Evolutionary conservation across 2,888 invertebrate species (phyloP).

Genomic region (Drosophila leonis): DNA sequence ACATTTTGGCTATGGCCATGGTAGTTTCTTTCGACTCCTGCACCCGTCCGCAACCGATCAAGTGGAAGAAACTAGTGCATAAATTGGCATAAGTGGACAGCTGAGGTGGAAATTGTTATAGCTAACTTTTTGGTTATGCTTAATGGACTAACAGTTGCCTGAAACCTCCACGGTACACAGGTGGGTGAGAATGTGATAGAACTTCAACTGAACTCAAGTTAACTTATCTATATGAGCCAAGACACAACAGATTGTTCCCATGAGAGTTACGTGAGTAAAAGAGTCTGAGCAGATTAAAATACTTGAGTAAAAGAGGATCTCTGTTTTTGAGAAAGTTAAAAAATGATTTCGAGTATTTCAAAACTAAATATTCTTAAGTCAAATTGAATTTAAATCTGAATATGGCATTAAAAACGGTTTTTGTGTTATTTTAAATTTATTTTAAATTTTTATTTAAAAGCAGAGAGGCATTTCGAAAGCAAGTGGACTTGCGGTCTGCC

Average conservation of each 20-base stretch:
- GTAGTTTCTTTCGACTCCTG: conserved; percentile 28
- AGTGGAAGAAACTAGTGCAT: conserved; percentile 52
- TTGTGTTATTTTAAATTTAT: no score
- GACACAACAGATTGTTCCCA: background rate
- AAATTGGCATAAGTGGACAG: conserved; percentile 73
- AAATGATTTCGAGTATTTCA: no score
- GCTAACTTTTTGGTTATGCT: conserved; percentile 25
- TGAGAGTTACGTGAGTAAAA: background rate
- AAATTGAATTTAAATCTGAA: no score
- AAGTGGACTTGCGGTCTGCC: no score
- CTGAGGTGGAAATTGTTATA: conserved; percentile 36
- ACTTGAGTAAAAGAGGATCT: no score
- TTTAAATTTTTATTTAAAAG: no score
- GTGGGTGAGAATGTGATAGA: conserved; percentile 24
- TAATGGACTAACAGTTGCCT: conserved; percentile 31
- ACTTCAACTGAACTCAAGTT: background rate
- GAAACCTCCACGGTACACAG: background rate
- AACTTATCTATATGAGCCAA: background rate
- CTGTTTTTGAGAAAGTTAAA: no score
- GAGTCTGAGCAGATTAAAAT: no score
- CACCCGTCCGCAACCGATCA: background rate
- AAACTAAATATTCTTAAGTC: no score
- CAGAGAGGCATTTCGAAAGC: no score
- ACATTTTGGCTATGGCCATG: conserved; percentile 41
- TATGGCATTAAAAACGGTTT: no score